These are phyloP conservation scores for Calephelis nemesis DNA, from an alignment of 1,140 invertebrate genomes.

Conservation along the genomic window DNA sequence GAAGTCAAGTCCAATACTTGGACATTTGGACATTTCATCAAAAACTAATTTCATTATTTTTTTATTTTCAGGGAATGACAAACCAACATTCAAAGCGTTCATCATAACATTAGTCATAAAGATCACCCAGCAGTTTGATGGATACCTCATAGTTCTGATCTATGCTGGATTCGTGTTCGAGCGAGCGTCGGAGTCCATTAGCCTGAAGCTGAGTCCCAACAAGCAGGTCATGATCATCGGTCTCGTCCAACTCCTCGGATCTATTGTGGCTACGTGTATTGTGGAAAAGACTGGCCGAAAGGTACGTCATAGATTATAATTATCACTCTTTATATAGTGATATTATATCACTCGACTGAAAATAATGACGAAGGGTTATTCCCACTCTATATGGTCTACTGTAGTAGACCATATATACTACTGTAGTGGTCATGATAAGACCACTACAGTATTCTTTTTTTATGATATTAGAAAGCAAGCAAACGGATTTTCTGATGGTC, in stretches of 20 bases:
- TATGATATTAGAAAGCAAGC: too few species aligned
- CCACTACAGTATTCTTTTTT: too few species aligned
- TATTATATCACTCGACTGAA: too few species aligned
- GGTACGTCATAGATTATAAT: conserved; percentile 35
- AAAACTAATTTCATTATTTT: neutral
- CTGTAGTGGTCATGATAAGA: too few species aligned
- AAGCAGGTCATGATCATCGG: conserved; percentile 78
- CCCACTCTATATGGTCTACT: too few species aligned
- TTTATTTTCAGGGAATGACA: conserved; percentile 57
- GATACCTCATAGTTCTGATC: conserved; percentile 79
- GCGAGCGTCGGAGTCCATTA: conserved; percentile 55
- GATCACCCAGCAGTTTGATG: conserved; percentile 75
- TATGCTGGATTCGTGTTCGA: conserved; percentile 74
- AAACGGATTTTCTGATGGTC: too few species aligned
- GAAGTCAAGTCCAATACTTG: too few species aligned
- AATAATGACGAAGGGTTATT: too few species aligned
- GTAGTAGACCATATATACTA: too few species aligned
- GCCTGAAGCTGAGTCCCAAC: conserved; percentile 64
- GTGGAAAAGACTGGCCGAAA: conserved; percentile 78
- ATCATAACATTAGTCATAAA: conserved; percentile 68
- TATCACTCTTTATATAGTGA: too few species aligned
- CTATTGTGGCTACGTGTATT: conserved; percentile 67
- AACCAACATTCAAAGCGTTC: conserved; percentile 64
- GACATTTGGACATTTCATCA: neutral
- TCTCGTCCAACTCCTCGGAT: conserved; percentile 72